Conservation (phyloP, 1,140 invertebrate genomes). For the Hyles vespertilio region DNA sequence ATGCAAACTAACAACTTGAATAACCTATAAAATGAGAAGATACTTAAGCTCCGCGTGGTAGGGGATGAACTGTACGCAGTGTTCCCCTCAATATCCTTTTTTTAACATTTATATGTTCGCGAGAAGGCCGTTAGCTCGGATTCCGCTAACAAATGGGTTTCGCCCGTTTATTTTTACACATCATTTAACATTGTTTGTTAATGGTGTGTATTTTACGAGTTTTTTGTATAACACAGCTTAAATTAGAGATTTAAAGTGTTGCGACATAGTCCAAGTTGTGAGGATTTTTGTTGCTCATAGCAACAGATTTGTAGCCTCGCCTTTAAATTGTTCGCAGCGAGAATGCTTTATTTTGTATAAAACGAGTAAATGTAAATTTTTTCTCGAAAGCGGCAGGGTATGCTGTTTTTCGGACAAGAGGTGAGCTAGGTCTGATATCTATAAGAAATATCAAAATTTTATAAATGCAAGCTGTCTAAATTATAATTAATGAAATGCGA, state of each 20-base stretch:
- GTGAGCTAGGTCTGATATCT: background rate
- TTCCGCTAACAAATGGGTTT: slow-evolving; percentile 30
- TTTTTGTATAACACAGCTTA: background rate
- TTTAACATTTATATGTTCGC: slow-evolving; percentile 13
- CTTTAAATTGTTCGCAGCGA: too few species aligned
- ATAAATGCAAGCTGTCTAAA: too few species aligned
- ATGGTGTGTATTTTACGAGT: slow-evolving; percentile 13
- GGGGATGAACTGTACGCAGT: slow-evolving; percentile 29
- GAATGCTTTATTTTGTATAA: too few species aligned
- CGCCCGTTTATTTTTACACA: slow-evolving; percentile 37
- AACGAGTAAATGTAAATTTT: too few species aligned
- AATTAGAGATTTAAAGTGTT: too few species aligned
- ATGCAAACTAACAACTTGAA: slow-evolving; percentile 15
- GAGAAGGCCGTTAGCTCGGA: slow-evolving; percentile 31
- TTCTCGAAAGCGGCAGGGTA: background rate
- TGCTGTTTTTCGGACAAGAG: background rate
- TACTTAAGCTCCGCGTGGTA: slow-evolving; percentile 15
- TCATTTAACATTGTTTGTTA: slow-evolving; percentile 30
- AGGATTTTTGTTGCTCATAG: too few species aligned
- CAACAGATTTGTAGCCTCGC: too few species aligned
- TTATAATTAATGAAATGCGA: too few species aligned
- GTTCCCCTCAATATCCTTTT: too few species aligned
- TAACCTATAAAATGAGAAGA: too few species aligned
- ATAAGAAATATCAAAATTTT: background rate
- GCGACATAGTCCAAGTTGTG: too few species aligned